These are phyloP conservation scores for Acanthochromis polyacanthus DNA, from an alignment of 2,113 vertebrate species.

Conservation along the genomic window DNA sequence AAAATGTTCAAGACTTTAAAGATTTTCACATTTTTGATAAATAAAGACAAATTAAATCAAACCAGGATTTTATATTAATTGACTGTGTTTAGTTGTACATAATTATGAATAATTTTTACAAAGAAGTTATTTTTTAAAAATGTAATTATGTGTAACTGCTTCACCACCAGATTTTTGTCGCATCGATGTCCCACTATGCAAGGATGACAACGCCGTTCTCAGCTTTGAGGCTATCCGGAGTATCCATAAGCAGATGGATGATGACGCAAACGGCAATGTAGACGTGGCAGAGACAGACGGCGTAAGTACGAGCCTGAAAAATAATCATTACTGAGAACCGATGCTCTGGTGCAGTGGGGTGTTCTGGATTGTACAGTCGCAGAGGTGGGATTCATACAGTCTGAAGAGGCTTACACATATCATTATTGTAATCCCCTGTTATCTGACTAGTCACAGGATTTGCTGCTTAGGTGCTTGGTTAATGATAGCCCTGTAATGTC, in stretches of 20 bases:
- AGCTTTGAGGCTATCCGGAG: conserved; percentile 94
- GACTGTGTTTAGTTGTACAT: too few species aligned
- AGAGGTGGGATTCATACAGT: not conserved
- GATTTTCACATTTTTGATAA: too few species aligned
- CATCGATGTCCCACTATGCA: conserved; percentile 90
- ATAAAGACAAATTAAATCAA: too few species aligned
- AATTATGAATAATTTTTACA: too few species aligned
- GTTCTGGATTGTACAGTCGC: not conserved
- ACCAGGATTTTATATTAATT: too few species aligned
- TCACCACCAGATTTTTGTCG: conserved; percentile 91
- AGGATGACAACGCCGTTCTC: conserved; percentile 90
- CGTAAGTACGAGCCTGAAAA: conserved; percentile 79
- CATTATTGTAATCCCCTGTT: conserved; percentile 11
- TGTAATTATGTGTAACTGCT: not conserved
- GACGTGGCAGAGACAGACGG: conserved; percentile 95
- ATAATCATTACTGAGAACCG: not conserved
- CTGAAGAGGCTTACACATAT: conserved; percentile 3
- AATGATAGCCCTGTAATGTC: conserved; percentile 9
- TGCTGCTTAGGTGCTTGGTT: conserved; percentile 11
- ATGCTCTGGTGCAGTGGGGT: not conserved
- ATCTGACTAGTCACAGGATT: conserved; percentile 15
- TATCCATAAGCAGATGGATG: conserved; percentile 99
- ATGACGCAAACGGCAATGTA: conserved; percentile 96
- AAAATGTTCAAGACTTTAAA: too few species aligned
- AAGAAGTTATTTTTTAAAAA: not conserved